Conservation (phyloP, 2,113 vertebrate genomes). For the Rhabdomys dilectus region DNA sequence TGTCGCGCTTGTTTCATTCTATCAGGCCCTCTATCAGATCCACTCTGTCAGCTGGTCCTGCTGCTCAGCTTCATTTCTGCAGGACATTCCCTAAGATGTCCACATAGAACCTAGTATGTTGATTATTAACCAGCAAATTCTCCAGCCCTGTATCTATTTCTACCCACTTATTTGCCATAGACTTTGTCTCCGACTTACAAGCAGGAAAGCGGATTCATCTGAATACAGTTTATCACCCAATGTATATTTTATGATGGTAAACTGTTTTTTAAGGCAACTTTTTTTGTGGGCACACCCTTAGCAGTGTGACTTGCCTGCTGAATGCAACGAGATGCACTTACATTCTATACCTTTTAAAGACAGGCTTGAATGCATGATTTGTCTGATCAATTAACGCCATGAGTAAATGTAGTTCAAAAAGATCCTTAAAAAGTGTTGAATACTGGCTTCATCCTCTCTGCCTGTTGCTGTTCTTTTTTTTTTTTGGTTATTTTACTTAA, state of each 20-base stretch:
- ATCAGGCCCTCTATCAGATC: background rate
- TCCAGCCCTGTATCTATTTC: background rate
- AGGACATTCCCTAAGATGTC: background rate
- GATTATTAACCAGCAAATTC: background rate
- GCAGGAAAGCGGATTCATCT: background rate
- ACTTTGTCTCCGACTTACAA: background rate
- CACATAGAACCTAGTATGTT: background rate
- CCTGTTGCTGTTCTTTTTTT: background rate
- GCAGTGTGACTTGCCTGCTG: background rate
- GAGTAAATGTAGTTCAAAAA: background rate
- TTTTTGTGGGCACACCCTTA: background rate
- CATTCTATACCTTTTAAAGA: background rate
- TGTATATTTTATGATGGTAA: conserved; percentile 5
- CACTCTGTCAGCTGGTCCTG: background rate
- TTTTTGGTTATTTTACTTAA: no score
- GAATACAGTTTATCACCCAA: background rate
- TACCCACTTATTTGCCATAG: background rate
- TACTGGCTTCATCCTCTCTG: background rate
- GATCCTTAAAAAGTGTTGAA: background rate
- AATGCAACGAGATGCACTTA: background rate
- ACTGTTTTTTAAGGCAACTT: conserved; percentile 17
- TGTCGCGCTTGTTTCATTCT: background rate
- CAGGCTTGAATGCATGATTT: background rate
- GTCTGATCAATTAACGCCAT: background rate
- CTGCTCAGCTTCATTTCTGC: background rate